Evolutionary conservation across 2,888 invertebrate genomes (phyloP).

Genomic region (Heliconius ismenius): DNA sequence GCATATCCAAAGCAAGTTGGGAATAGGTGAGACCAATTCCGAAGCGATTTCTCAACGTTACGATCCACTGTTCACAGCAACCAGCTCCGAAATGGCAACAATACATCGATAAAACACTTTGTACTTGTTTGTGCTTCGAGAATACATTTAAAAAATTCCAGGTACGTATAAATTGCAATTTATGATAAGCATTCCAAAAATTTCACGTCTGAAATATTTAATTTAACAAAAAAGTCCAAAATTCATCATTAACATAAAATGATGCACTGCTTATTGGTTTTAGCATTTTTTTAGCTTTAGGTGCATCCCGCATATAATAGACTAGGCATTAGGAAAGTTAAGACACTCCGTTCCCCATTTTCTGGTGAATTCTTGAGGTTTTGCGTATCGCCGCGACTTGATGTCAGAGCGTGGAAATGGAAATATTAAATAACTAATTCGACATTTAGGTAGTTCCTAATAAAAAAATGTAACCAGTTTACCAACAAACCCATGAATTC

Average conservation of each 20-base stretch:
- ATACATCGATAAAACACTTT: slow-evolving; percentile 72
- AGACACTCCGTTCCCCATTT: too few species aligned
- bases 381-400: too few species aligned
- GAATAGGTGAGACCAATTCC: slow-evolving; percentile 71
- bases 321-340: too few species aligned
- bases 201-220: background rate
- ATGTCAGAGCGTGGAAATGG: too few species aligned
- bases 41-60: slow-evolving; percentile 61
- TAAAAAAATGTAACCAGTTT: too few species aligned
- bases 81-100: slow-evolving; percentile 60
- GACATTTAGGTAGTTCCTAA: too few species aligned
- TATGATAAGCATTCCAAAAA: background rate
- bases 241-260: too few species aligned
- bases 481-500: background rate
- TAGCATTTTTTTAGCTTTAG: too few species aligned
- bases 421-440: too few species aligned
- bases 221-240: background rate
- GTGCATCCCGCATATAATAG: too few species aligned
- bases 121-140: slow-evolving; percentile 50
- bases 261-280: too few species aligned
- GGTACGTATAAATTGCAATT: slow-evolving; percentile 37
- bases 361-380: too few species aligned
- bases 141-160: slow-evolving; percentile 39
- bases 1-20: slow-evolving; percentile 52
- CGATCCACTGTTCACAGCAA: slow-evolving; percentile 58